Evolutionary conservation across 2,113 vertebrate genomes (phyloP).

Genomic region (Melierax canorus): DNA sequence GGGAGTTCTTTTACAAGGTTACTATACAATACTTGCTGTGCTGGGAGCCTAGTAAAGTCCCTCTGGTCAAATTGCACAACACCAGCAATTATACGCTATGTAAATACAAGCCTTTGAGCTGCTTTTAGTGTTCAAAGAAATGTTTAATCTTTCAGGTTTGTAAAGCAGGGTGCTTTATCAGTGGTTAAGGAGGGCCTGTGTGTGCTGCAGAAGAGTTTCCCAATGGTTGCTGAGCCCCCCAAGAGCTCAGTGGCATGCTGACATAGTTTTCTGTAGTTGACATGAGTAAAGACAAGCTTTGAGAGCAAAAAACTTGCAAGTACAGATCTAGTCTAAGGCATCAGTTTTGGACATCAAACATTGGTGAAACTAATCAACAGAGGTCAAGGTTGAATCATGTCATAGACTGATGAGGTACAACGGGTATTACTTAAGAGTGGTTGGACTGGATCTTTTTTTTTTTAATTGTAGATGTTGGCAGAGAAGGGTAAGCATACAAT

Average conservation of each 20-base stretch:
- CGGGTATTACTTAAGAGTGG: not conserved
- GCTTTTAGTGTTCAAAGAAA: not conserved
- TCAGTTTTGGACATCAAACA: not conserved
- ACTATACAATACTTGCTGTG: not conserved
- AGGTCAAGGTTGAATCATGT: not conserved
- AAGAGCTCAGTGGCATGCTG: not conserved
- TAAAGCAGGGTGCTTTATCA: not conserved
- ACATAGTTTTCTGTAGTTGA: not conserved
- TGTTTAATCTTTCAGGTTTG: not conserved
- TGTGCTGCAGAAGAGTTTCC: not conserved
- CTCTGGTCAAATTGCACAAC: not conserved
- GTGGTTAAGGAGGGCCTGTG: not conserved
- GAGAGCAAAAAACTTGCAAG: not conserved
- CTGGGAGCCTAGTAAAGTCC: not conserved
- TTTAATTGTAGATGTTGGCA: not conserved
- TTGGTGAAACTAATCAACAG: not conserved
- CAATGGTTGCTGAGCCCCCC: not conserved
- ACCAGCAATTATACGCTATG: not conserved
- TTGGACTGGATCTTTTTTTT: not conserved
- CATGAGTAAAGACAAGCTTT: not conserved
- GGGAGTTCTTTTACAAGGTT: not conserved
- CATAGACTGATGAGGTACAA: not conserved
- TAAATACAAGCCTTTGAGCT: not conserved
- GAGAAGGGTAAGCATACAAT: not conserved
- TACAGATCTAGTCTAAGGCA: not conserved